Evolutionary conservation across 2,113 vertebrate genomes (phyloP), one percentile per base, ranked within the genome.

Genomic region (Nannospalax galili): DNA sequence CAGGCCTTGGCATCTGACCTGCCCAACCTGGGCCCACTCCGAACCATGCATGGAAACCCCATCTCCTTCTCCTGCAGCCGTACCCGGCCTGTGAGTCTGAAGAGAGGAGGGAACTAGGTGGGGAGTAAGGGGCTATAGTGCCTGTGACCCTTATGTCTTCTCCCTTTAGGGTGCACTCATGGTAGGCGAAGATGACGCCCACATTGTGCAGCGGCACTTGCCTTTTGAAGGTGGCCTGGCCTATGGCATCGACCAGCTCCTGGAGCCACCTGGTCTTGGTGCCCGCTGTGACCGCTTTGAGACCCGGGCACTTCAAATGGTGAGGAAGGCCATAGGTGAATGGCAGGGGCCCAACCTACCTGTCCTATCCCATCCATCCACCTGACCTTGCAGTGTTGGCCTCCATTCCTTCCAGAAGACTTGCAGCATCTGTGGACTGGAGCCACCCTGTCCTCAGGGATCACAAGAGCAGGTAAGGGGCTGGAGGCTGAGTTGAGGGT

Each of bases 211-310:
- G 82, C 98, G 99, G 58, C 97, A 98, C 97, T 96, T 99, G 98
- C 86, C 92, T 77, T 99, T 99, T 96, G 88, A 95, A 12, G 99
- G 98, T 20, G 99, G 99, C 60, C 35, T 99, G 73, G 99, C 99
- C 28, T 98, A 99, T 17, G 99, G 99, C 93, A 99, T 99, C 0
- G 98, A 99, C 67, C 98, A 99, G 62, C 96, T 99, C 30, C 86
- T 99, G 97, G 99, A 99, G 96, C 99, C 99, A 0, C 99, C 99
- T 0, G 98, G 99, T 60, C 98, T 99, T 80, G 99, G 99, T 56
- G 99, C 99, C 12, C 98, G 98, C 79, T 99, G 99, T 90, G 99
- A 99, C 86, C 95, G 75, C 52, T 91, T 99, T 42, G 92, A 95
- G 94, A 97, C 97, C n/a, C 94, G 22, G 89, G 93, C 97, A 5